Percentiles rank a stretch among this genome's conserved stretches.
Conservation (phyloP, 2,888 invertebrate genomes). For the Tenthredo mesomela region DNA sequence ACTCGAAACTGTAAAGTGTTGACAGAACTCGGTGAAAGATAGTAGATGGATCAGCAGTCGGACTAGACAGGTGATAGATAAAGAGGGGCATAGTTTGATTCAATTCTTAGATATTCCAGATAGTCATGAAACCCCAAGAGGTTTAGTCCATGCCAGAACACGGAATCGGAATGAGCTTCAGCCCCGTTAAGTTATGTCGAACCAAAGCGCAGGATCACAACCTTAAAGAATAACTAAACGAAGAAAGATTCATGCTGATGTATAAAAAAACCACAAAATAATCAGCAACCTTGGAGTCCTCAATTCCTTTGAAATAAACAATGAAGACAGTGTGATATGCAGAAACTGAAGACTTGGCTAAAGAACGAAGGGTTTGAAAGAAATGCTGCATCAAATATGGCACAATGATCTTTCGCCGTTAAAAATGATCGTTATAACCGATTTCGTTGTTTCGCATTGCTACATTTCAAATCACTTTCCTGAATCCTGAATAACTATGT, state of each 20-base stretch:
- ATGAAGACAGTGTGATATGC: not conserved
- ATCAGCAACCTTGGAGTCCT: not conserved
- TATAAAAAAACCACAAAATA: not conserved
- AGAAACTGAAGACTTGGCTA: not conserved
- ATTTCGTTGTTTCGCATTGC: not conserved
- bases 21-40: slow-evolving; percentile 2
- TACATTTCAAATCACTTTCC: not conserved
- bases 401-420: not conserved
- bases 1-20: slow-evolving; percentile 11
- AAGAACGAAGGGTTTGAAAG: not conserved
- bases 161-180: not conserved
- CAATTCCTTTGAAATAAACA: not conserved
- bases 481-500: not conserved
- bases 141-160: not conserved
- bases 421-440: not conserved
- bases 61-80: not conserved
- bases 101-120: not conserved
- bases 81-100: not conserved
- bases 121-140: not conserved
- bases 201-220: not conserved
- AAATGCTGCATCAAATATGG: not conserved
- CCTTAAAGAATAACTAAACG: not conserved
- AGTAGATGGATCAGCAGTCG: not conserved
- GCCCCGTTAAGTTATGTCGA: not conserved
- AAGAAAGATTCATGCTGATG: not conserved